Percentiles rank a stretch among this genome's conserved stretches.
phyloP scores from a whole-genome alignment of 1,140 invertebrate genomes.

The Centruroides sculpturatus region DNA sequence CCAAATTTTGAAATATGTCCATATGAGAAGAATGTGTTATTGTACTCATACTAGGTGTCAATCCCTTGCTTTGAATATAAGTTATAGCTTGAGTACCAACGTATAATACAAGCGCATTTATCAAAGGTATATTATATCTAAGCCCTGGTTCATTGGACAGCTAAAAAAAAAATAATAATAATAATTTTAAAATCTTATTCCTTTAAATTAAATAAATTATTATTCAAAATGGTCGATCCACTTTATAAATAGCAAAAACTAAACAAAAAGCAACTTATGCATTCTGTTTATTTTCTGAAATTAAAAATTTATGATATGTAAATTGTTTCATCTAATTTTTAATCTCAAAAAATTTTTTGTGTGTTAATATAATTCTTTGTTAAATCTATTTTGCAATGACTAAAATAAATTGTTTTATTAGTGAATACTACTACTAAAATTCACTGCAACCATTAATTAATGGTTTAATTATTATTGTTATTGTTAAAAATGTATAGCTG shows the following conservation, averaged over 20 bases:
- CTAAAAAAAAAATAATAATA: conserved; percentile 15
- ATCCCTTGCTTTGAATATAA: conserved; percentile 68
- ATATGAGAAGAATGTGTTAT: conserved; percentile 95
- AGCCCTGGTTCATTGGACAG: conserved; percentile 70
- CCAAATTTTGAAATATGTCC: conserved; percentile 99
- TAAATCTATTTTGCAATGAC: too few relatives aligned
- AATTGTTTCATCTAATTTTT: too few relatives aligned
- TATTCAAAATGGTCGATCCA: background rate
- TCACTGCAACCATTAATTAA: too few relatives aligned
- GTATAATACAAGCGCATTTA: conserved; percentile 94
- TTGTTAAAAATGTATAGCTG: too few relatives aligned
- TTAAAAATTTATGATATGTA: too few relatives aligned
- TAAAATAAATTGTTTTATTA: too few relatives aligned
- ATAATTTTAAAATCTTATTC: background rate
- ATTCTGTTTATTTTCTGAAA: background rate
- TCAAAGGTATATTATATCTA: conserved; percentile 85
- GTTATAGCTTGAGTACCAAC: conserved; percentile 84
- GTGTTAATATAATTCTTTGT: too few relatives aligned
- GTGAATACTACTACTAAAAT: too few relatives aligned
- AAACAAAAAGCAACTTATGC: background rate
- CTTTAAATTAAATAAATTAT: background rate
- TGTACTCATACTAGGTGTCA: conserved; percentile 84
- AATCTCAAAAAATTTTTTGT: too few relatives aligned
- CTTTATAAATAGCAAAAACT: background rate
- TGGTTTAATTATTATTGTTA: too few relatives aligned